These are phyloP conservation scores for Bombus superbus DNA, from an alignment of 1,140 invertebrate genomes.

Conservation along the genomic window DNA sequence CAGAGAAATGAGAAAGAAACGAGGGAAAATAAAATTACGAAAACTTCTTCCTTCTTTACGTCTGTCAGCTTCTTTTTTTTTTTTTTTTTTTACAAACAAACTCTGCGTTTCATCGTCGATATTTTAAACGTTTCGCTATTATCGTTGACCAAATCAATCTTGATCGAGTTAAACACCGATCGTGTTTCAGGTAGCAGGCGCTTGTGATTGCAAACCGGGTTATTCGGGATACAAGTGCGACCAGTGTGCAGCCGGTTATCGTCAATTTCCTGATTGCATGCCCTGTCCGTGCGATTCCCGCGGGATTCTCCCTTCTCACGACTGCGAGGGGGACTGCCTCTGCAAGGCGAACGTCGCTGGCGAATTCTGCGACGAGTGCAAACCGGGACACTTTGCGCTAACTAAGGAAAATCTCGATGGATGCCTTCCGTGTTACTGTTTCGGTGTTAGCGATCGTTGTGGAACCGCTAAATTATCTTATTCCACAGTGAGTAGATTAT, in stretches of 20 bases:
- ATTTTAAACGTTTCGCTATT: neutral
- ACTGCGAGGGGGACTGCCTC: constrained; percentile 91
- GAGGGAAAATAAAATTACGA: too few species aligned
- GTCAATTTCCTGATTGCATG: constrained; percentile 91
- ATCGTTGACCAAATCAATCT: neutral
- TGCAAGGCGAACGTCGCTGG: constrained; percentile 95
- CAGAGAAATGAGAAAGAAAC: too few species aligned
- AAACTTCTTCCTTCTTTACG: too few species aligned
- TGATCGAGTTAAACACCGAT: constrained; percentile 33
- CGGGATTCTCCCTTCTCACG: constrained; percentile 86
- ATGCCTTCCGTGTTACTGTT: constrained; percentile 96
- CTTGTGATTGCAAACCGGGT: constrained; percentile 92
- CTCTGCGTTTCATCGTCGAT: too few species aligned
- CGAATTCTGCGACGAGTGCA: constrained; percentile 91
- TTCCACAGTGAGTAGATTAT: constrained; percentile 81
- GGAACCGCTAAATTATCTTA: constrained; percentile 84
- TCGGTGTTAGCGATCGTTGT: constrained; percentile 91
- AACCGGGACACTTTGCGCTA: constrained; percentile 92
- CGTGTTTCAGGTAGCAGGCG: constrained; percentile 84
- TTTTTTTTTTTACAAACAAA: too few species aligned
- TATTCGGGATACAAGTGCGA: constrained; percentile 93
- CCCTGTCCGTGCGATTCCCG: constrained; percentile 91
- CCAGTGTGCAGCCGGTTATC: constrained; percentile 91
- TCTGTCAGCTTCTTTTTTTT: too few species aligned
- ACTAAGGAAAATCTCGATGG: constrained; percentile 89